Percentiles rank a stretch among this genome's conserved stretches.
Conservation (phyloP, 2,888 invertebrate species). For the Oxystoma pomonae region DNA sequence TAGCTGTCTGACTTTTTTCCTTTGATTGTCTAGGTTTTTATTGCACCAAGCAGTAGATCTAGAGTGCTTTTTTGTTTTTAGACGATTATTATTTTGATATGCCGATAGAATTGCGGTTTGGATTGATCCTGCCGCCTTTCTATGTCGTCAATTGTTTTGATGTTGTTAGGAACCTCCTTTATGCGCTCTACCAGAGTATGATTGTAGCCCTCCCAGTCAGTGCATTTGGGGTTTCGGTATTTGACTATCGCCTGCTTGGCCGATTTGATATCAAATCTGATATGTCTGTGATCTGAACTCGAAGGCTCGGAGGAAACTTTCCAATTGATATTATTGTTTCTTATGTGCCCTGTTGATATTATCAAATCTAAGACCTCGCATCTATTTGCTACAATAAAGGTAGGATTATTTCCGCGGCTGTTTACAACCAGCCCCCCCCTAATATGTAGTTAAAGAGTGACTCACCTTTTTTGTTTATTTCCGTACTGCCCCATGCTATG, state of each 20-base stretch:
- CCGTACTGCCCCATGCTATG: too few relatives aligned
- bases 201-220: slow-evolving; percentile 2
- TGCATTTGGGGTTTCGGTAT: slow-evolving; percentile 2
- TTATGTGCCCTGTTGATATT: neutral
- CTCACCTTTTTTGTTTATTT: slow-evolving; percentile 18
- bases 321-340: too few relatives aligned
- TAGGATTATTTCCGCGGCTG: slow-evolving; percentile 16
- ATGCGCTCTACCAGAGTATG: slow-evolving; percentile 1
- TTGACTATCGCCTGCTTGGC: neutral
- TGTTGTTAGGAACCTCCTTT: neutral
- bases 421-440: slow-evolving; percentile 6
- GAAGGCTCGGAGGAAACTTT: too few relatives aligned
- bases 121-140: slow-evolving; percentile 3
- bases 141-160: neutral
- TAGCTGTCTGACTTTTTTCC: slow-evolving; percentile 8
- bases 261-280: neutral
- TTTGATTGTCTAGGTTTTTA: neutral
- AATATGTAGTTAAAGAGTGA: slow-evolving; percentile 15
- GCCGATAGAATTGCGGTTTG: too few relatives aligned
- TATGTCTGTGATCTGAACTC: too few relatives aligned
- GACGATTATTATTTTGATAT: too few relatives aligned
- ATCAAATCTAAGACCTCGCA: slow-evolving; percentile 16
- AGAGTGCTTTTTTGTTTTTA: neutral
- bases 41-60: slow-evolving; percentile 3
- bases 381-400: too few relatives aligned